Evolutionary conservation across 2,113 vertebrate species (phyloP), one percentile per base, ranked within the genome.

Genomic region (Megaceryle torquata): DNA sequence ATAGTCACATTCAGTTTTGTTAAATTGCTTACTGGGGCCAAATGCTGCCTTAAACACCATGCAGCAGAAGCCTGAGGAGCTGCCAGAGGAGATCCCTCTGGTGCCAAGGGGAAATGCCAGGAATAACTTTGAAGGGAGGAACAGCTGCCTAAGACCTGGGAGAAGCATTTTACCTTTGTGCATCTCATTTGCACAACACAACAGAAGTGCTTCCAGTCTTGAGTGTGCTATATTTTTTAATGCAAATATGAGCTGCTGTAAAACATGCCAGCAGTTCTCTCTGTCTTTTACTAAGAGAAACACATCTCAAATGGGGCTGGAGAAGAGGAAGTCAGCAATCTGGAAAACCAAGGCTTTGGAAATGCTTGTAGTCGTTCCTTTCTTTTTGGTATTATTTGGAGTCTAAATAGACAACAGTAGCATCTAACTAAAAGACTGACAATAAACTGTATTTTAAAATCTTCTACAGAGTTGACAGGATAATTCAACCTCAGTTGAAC

Each of bases 171-270:
- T 51, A 24, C 37, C 13, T 67, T 86, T 0, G 1, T 63, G 14
- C 31, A 13, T 64, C 15, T 68, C 35, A 9, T 31, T 18, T 88
- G 59, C 77, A 39, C 6, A 67, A 9, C 0, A 0, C 64, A 81
- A 15, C 29, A 65, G 24, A 77, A 93, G 16, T 81, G 22, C 20
- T 88, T 89, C 31, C 78, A 95, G 88, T 57, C 35, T 67, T 75
- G 31, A 15, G 29, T 19, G 57, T 0, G 0, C 44, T 7, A 0
- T 68, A 16, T 31, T 33, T 86, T 50, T 71, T 48, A 69, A 63
- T 60, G 48, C 29, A 64, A 56, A 72, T 82, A 33, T 13, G 9
- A 59, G n/a, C 26, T 82, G 19, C 50, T 80, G 63, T 65, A 77
- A 90, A 75, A 67, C n/a, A 57, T 41, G 33, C n/a, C 41, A 83